Conservation (phyloP, 2,888 invertebrate genomes). For the Digitonthophagus gazella region DNA sequence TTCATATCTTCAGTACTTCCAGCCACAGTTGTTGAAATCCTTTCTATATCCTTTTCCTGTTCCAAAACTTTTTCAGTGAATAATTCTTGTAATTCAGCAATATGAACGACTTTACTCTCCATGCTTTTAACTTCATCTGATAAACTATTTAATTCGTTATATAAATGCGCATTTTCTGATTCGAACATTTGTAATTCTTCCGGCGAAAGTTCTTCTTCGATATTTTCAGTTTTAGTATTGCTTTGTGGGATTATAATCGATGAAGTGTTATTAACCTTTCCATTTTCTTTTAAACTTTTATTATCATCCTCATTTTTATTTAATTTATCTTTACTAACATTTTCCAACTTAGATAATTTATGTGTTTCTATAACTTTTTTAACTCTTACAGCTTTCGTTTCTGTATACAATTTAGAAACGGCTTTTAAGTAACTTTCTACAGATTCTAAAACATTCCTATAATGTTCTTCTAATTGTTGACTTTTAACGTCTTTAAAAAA, state of each 20-base stretch:
- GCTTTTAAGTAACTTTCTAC: constrained; percentile 79
- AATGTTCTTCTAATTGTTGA: constrained; percentile 73
- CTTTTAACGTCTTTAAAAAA: constrained; percentile 55
- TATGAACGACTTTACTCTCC: constrained; percentile 90
- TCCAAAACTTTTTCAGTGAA: constrained; percentile 94
- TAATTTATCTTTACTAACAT: constrained; percentile 26
- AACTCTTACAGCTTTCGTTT: constrained; percentile 83
- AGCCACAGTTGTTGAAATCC: constrained; percentile 84
- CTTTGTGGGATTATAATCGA: constrained; percentile 16
- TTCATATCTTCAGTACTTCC: constrained; percentile 93
- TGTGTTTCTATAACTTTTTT: constrained; percentile 82
- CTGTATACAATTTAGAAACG: constrained; percentile 84
- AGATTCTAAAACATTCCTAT: constrained; percentile 70
- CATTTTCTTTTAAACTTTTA: constrained; percentile 26
- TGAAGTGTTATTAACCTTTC: constrained; percentile 37
- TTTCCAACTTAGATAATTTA: constrained; percentile 71
- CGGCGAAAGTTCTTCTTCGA: constrained; percentile 69
- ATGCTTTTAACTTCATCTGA: constrained; percentile 89
- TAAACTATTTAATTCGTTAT: constrained; percentile 82
- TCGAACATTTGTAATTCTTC: constrained; percentile 94
- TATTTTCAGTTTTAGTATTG: constrained; percentile 47
- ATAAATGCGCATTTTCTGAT: constrained; percentile 83
- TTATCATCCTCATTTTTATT: constrained; percentile 11
- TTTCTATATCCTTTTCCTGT: constrained; percentile 91
- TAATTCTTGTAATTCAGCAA: constrained; percentile 91